A percentile compares a stretch with the other conserved stretches of the same genome.
phyloP scores from a whole-genome alignment of 2,113 vertebrate genomes.

The Callionymus lyra region DNA sequence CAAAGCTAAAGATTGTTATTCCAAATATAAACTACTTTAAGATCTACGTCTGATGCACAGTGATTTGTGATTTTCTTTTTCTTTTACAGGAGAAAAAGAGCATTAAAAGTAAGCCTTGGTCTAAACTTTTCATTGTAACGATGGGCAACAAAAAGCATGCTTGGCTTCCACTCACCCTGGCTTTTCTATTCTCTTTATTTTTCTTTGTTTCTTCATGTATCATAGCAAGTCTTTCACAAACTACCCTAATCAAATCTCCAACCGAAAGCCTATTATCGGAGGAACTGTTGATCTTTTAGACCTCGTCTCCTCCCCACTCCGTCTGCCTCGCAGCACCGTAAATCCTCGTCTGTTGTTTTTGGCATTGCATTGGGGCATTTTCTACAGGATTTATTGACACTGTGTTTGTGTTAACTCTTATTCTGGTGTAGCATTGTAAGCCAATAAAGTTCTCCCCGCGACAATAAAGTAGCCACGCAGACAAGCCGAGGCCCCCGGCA shows the following conservation, averaged over 20 bases:
- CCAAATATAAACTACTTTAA: constrained; percentile 8
- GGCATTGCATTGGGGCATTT: constrained; percentile 6
- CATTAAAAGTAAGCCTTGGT: constrained; percentile 77
- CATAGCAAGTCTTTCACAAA: too few species aligned
- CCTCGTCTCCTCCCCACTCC: too few species aligned
- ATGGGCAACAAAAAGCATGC: constrained; percentile 57
- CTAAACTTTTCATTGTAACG: constrained; percentile 43
- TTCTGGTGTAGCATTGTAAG: constrained; percentile 34
- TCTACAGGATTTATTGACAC: constrained; percentile 1
- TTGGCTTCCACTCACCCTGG: constrained; percentile 60
- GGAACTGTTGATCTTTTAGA: too few species aligned
- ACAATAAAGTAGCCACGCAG: constrained; percentile 26
- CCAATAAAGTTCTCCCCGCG: constrained; percentile 39
- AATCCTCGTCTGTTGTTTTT: too few species aligned
- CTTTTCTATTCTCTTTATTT: constrained; percentile 57
- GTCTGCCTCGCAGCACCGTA: too few species aligned
- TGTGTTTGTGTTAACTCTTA: constrained; percentile 18
- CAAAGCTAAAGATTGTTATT: too few species aligned
- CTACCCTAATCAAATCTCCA: too few species aligned
- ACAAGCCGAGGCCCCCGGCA: constrained; percentile 40
- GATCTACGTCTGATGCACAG: constrained; percentile 8
- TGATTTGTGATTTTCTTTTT: constrained; percentile 70
- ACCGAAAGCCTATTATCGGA: too few species aligned
- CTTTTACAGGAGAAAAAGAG: constrained; percentile 79
- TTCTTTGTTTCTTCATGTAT: too few species aligned